phyloP scores from a whole-genome alignment of 2,113 vertebrate species.

The Pangasianodon gigas region DNA sequence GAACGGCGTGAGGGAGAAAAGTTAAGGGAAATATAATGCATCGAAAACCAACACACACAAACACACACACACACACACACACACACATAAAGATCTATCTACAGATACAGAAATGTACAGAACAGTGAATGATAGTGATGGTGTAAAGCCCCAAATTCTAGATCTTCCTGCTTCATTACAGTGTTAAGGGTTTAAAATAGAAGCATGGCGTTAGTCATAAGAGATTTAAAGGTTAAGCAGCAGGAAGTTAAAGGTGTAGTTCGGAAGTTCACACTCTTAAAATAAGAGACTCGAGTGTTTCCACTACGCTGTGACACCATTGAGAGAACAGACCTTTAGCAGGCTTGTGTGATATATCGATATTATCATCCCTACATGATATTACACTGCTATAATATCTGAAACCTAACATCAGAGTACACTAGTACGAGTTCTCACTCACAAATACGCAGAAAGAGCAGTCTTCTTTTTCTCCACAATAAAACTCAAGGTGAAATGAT shows the following conservation, averaged over 20 bases:
- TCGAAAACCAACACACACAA: not conserved
- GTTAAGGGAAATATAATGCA: slow-evolving; percentile 77
- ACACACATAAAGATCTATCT: not conserved
- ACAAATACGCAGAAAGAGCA: not conserved
- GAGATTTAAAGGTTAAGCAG: not conserved
- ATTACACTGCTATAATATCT: not conserved
- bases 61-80: slow-evolving; percentile 6
- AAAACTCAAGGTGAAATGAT: not conserved
- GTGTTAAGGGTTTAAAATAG: not conserved
- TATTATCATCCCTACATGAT: not conserved
- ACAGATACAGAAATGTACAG: not conserved
- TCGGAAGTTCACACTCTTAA: not conserved
- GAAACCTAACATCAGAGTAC: not conserved
- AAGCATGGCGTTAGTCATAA: not conserved
- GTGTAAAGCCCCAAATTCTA: not conserved
- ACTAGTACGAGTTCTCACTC: not conserved
- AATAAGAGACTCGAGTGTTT: too few species aligned
- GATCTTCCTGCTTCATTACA: not conserved
- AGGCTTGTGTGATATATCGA: too few species aligned
- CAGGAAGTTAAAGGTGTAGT: not conserved
- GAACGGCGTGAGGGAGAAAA: slow-evolving; percentile 80
- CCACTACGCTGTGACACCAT: too few species aligned
- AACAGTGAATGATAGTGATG: not conserved
- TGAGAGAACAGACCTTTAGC: too few species aligned
- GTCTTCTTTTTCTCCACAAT: not conserved